phyloP scores from a whole-genome alignment of 2,888 invertebrate genomes.

The Formica aserva region DNA sequence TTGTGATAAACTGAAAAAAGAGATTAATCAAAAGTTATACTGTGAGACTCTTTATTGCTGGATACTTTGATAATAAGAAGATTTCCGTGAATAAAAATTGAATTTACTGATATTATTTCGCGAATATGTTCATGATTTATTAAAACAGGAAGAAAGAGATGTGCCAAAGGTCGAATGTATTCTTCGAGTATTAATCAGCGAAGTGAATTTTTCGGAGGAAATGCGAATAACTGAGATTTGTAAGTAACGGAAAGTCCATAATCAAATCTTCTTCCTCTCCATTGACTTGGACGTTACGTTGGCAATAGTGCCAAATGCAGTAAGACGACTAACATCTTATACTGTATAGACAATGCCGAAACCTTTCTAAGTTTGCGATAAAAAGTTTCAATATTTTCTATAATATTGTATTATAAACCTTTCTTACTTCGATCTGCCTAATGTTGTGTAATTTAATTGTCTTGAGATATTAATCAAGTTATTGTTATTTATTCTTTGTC shows the following conservation, averaged over 20 bases:
- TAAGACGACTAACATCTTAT: slow-evolving; percentile 27
- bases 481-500: not conserved
- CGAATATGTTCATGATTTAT: slow-evolving; percentile 19
- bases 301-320: slow-evolving; percentile 59
- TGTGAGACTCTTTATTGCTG: not conserved
- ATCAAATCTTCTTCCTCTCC: slow-evolving; percentile 62
- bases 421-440: not conserved
- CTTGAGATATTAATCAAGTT: slow-evolving; percentile 2
- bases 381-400: not conserved
- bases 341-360: not conserved
- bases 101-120: slow-evolving; percentile 20
- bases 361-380: not conserved
- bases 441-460: not conserved
- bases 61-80: not conserved
- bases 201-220: slow-evolving; percentile 62
- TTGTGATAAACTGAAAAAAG: not conserved
- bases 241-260: slow-evolving; percentile 67
- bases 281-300: slow-evolving; percentile 49
- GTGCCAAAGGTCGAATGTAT: slow-evolving; percentile 39
- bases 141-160: slow-evolving; percentile 10
- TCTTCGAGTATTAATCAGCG: slow-evolving; percentile 65
- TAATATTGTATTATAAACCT: not conserved
- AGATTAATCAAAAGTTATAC: not conserved
- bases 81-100: not conserved
- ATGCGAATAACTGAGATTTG: slow-evolving; percentile 45